Evolutionary conservation across 1,140 invertebrate genomes (phyloP).

Genomic region (Euwallacea fornicatus): DNA sequence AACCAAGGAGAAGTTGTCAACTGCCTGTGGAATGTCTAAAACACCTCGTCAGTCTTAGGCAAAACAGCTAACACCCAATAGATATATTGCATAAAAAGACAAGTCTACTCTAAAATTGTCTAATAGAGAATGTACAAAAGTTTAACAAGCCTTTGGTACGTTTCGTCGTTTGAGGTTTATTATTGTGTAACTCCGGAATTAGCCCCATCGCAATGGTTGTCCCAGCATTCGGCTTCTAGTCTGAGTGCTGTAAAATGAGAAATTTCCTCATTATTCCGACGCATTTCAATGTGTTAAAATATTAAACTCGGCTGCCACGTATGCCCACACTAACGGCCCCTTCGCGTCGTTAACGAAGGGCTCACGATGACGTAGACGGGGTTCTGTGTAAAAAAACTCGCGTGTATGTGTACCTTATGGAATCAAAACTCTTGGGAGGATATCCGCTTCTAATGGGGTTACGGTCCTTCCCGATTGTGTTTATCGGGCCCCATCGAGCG

Average conservation of each 20-base stretch:
- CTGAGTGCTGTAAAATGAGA: conserved; percentile 28
- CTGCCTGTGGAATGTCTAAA: neutral
- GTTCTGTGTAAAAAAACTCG: neutral
- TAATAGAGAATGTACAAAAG: neutral
- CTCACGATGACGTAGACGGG: neutral
- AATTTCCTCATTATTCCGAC: too few species aligned
- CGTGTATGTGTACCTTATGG: conserved; percentile 18
- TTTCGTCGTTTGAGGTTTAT: conserved; percentile 13
- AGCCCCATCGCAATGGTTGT: conserved; percentile 49
- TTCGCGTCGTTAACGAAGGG: neutral
- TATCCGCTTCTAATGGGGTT: conserved; percentile 45
- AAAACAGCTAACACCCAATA: neutral
- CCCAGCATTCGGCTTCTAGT: conserved; percentile 42
- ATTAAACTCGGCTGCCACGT: too few species aligned
- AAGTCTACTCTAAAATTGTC: neutral
- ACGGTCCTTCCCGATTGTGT: conserved; percentile 46
- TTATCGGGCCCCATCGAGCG: conserved; percentile 47
- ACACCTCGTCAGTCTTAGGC: neutral
- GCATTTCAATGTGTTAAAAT: too few species aligned
- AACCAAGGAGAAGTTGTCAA: neutral
- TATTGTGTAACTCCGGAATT: conserved; percentile 3
- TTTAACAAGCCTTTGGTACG: neutral
- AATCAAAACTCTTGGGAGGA: conserved; percentile 18
- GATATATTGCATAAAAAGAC: neutral
- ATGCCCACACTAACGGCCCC: neutral